Evolutionary conservation across 2,888 invertebrate species (phyloP), one percentile per base, ranked within the genome.

Genomic region (Chironomus riparius): DNA sequence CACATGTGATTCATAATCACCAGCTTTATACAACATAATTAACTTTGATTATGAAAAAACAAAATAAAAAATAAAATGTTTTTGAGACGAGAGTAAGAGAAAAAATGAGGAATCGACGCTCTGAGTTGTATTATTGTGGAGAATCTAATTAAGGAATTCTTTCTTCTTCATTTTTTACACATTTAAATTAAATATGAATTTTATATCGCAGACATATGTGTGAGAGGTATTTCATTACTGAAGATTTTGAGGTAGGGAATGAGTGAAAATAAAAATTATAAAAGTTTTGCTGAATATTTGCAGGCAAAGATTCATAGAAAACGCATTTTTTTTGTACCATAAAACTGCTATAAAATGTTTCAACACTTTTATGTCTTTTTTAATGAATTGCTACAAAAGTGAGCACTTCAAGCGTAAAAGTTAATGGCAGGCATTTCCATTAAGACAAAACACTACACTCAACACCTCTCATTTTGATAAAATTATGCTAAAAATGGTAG

Each of bases 131-230:
- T 28, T 10, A 24, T 15, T 18, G 21, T 18, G 38, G 6, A 22
- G 61, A 71, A 73, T 62, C 72, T 73, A 73, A 73, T 73, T 73
- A 73, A 47, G 62, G 38, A 28, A 62, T 18, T 22, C n/a, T 18
- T 21, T 21, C 18, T 48, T 47, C 22, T 47, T 12, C 18, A 18
- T 48, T 72, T 73, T 56, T 71, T 50, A 28, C 71, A 56, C 71
- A 71, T 7, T 61, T 62, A 24, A 65, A 65, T 65, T 65, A 65
- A 73, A 73, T 73, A 62, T 73, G 28, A 61, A 38, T 73, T 62
- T 62, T 38, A 38, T 73, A 38, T 50, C 38, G 13, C 15, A 68
- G 5, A 38, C 15, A 24, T 13, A 22, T 24, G 65, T 24, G 65
- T 4, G 65, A 13, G 22, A 21, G 38, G 38, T 38, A 38, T 38